These are phyloP conservation scores for Zaprionus taronus DNA, from an alignment of 1,140 invertebrate species.

Conservation along the genomic window DNA sequence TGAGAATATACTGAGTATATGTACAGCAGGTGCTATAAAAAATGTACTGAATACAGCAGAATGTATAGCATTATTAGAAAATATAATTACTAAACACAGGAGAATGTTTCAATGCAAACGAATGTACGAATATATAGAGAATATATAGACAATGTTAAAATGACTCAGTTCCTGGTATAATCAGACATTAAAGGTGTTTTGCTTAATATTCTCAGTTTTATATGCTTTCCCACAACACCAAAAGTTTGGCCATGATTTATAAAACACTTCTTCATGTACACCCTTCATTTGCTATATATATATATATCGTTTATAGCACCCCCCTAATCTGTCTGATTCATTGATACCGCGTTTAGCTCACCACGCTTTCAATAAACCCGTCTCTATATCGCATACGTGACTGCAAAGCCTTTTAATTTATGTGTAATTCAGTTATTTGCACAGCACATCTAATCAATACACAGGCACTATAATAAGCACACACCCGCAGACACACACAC, in stretches of 20 bases:
- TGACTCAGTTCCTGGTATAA: too few relatives aligned
- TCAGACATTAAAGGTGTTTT: too few relatives aligned
- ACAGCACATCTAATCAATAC: constrained; percentile 41
- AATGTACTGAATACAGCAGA: too few relatives aligned
- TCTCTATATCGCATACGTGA: constrained; percentile 16
- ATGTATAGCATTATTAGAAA: too few relatives aligned
- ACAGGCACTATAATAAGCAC: background rate
- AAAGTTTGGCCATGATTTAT: fast-evolving
- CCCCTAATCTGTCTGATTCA: background rate
- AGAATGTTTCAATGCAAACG: too few relatives aligned
- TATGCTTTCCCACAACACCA: background rate
- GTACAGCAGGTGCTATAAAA: too few relatives aligned
- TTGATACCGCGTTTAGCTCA: background rate
- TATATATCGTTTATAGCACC: background rate
- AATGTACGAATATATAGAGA: too few relatives aligned
- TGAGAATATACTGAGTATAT: too few relatives aligned
- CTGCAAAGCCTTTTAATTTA: constrained; percentile 44
- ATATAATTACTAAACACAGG: too few relatives aligned
- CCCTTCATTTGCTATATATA: background rate
- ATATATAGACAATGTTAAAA: too few relatives aligned
- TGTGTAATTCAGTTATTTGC: constrained; percentile 39
- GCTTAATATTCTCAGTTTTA: background rate
- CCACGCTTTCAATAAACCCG: background rate
- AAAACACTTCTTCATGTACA: background rate
- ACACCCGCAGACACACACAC: constrained; percentile 30